Evolutionary conservation across 2,888 invertebrate species (phyloP), one percentile per base, ranked within the genome.

Genomic region (Synanthedon myopaeformis): DNA sequence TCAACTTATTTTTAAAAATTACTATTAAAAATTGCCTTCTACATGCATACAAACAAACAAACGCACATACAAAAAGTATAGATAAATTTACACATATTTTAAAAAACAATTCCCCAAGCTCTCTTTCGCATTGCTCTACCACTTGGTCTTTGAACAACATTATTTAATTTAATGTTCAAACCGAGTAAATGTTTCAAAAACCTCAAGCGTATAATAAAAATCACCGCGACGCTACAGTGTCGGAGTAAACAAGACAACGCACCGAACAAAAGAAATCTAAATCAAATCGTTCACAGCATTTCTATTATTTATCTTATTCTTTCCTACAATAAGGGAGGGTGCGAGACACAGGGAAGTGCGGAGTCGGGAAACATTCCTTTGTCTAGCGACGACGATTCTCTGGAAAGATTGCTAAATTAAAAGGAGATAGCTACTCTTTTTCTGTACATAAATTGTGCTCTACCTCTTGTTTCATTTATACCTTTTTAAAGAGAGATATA

Each of bases 211-310:
- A n/a, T 45, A 45, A 45, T 35, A 35, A 35, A 35, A 35, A 35
- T 35, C 12, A 14, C 45, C 4, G n/a, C 45, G 13, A 14, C 35
- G 45, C 45, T 45, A 14, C 10, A 12, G 45, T 45, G 45, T 45
- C 45, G 6, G 14, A 14, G 14, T 14, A 45, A 12, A 13, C 14
- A 12, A 8, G 45, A 45, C 49, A 49, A 19, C 8, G 49, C 11
- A 19, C 59, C 55, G 61, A 65, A 70, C 70, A 73, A 73, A 23
- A 67, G 66, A 63, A 68, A 64, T 64, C 66, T 59, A 64, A 72
- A 76, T 71, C 69, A 75, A 76, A 77, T 72, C 56, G 60, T 66
- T 67, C 64, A 57, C 59, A 56, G 61, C 66, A 67, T 59, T 58
- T 73, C 57, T 71, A 74, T 72, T 74, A 77, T 77, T 76, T 70